Conservation (phyloP, 2,113 vertebrate species). For the Ciconia stormi region DNA sequence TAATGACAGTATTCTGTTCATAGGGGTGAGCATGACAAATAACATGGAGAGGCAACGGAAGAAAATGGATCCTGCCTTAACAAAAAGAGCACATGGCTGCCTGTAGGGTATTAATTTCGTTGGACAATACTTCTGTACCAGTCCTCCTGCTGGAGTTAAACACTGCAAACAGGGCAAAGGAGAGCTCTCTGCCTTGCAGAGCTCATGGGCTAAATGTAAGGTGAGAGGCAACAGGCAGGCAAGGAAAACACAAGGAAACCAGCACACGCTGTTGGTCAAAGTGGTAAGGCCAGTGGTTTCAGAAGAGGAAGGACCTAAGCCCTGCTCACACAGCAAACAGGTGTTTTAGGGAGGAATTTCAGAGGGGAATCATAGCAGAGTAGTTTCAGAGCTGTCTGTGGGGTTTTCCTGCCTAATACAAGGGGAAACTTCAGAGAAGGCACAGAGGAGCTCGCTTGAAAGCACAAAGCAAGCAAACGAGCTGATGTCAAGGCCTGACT, state of each 20-base stretch:
- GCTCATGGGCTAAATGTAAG: not conserved
- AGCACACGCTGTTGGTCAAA: not conserved
- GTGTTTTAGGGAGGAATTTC: not conserved
- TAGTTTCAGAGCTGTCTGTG: not conserved
- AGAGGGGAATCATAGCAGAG: not conserved
- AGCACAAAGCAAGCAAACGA: not conserved
- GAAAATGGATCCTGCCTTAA: not conserved
- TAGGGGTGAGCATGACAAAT: not conserved
- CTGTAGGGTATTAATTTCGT: not conserved
- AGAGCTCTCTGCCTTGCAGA: not conserved
- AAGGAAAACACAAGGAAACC: not conserved
- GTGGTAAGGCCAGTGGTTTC: not conserved
- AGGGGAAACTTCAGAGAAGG: not conserved
- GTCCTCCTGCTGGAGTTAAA: not conserved
- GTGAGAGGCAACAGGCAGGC: not conserved
- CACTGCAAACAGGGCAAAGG: not conserved
- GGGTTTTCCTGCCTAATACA: not conserved
- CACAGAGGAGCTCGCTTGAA: not conserved
- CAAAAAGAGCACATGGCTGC: not conserved
- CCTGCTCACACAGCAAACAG: not conserved
- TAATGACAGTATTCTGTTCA: not conserved
- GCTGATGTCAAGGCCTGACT: fast-evolving
- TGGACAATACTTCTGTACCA: not conserved
- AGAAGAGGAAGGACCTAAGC: not conserved
- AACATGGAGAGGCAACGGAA: not conserved